phyloP scores from a whole-genome alignment of 2,888 invertebrate genomes.

The Fragum sueziense region DNA sequence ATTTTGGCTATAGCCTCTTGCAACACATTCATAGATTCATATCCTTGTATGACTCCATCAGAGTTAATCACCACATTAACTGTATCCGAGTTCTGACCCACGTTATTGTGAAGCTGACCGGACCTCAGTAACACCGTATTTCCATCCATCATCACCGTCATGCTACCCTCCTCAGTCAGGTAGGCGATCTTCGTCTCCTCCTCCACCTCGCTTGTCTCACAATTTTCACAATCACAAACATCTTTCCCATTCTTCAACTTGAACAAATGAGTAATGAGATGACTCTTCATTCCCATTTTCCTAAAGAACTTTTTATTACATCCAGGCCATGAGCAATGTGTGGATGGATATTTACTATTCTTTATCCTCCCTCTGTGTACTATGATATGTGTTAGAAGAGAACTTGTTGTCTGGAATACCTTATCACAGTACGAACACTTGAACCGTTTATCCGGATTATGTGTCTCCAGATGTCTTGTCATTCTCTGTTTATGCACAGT shows the following conservation, averaged over 20 bases:
- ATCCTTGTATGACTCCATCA: slow-evolving; percentile 27
- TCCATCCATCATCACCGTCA: background rate
- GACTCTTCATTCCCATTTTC: slow-evolving; percentile 43
- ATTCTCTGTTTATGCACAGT: slow-evolving; percentile 45
- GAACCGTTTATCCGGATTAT: slow-evolving; percentile 50
- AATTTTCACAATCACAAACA: slow-evolving; percentile 52
- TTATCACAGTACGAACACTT: slow-evolving; percentile 49
- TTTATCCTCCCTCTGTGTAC: slow-evolving; percentile 50
- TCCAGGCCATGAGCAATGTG: slow-evolving; percentile 44
- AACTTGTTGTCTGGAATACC: slow-evolving; percentile 55
- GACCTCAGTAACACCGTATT: background rate
- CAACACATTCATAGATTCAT: slow-evolving; percentile 54
- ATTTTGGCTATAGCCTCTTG: slow-evolving; percentile 58
- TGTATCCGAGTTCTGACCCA: background rate
- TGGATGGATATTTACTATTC: slow-evolving; percentile 37
- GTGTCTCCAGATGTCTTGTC: slow-evolving; percentile 52
- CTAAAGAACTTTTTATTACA: slow-evolving; percentile 51
- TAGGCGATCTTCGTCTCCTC: background rate
- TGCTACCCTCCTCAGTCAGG: background rate
- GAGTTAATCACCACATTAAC: slow-evolving; percentile 21
- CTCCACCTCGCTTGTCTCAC: slow-evolving; percentile 10
- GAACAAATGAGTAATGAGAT: slow-evolving; percentile 56
- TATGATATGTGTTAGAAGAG: slow-evolving; percentile 56
- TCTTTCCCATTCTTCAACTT: slow-evolving; percentile 53
- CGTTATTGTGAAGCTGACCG: background rate